Percentiles rank a stretch among this genome's conserved stretches.
These are phyloP conservation scores for Ganaspis sp. DNA, from an alignment of 1,140 invertebrate species.

Conservation along the genomic window DNA sequence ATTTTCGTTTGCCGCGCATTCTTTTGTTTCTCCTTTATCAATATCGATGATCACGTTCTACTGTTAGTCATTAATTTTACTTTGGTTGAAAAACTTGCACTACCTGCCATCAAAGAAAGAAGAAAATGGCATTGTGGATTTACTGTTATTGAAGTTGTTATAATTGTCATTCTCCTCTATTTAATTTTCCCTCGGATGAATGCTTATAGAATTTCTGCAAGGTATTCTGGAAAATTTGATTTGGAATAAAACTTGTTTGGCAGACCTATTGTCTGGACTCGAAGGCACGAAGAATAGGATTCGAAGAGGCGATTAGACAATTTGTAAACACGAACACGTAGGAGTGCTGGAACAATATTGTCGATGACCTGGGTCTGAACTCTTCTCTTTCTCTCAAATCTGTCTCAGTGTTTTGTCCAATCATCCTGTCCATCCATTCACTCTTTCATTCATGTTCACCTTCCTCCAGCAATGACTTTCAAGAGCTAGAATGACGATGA, in stretches of 20 bases:
- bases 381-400: conserved; percentile 26
- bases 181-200: too few species aligned
- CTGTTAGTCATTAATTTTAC: too few species aligned
- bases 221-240: not conserved
- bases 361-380: conserved; percentile 56
- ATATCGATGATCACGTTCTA: too few species aligned
- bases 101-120: too few species aligned
- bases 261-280: too few species aligned
- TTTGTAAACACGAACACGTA: conserved; percentile 63
- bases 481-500: conserved; percentile 31
- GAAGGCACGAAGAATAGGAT: conserved; percentile 37
- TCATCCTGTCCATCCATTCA: conserved; percentile 52
- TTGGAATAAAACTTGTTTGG: not conserved
- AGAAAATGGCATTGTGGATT: too few species aligned
- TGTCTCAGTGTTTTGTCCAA: conserved; percentile 1
- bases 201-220: too few species aligned
- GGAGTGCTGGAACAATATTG: conserved; percentile 58
- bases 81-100: too few species aligned
- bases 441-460: conserved; percentile 54
- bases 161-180: too few species aligned
- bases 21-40: too few species aligned
- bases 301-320: conserved; percentile 58
- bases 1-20: too few species aligned
- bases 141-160: too few species aligned
- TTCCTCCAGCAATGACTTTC: conserved; percentile 39